These are phyloP conservation scores for Pristiophorus japonicus DNA, from an alignment of 2,113 vertebrate species.

Conservation along the genomic window DNA sequence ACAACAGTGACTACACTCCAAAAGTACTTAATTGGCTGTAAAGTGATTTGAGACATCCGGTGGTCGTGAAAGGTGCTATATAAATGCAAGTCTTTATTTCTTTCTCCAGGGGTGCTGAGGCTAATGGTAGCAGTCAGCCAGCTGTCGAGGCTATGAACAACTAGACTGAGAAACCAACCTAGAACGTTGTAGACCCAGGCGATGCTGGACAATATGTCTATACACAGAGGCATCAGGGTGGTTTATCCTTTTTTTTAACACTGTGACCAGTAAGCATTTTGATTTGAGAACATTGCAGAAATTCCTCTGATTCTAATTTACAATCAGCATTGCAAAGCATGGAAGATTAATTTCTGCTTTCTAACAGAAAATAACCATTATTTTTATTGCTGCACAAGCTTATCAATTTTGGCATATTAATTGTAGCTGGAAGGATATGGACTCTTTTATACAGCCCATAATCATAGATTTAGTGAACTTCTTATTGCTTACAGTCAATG, in stretches of 20 bases:
- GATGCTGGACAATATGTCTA: neutral
- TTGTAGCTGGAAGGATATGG: neutral
- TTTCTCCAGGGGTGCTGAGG: neutral
- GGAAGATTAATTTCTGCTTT: neutral
- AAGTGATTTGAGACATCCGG: no score
- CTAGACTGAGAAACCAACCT: neutral
- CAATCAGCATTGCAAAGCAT: neutral
- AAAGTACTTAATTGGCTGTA: no score
- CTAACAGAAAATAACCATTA: neutral
- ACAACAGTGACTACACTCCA: no score
- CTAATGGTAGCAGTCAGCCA: neutral
- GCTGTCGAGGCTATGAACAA: neutral
- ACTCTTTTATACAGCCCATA: neutral
- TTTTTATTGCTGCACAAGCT: neutral
- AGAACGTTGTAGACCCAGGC: no score
- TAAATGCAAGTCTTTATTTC: no score
- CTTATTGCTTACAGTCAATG: no score
- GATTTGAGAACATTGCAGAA: neutral
- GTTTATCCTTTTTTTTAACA: neutral
- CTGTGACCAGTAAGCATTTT: neutral
- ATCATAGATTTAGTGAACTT: no score
- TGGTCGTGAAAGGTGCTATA: no score
- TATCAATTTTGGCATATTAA: neutral
- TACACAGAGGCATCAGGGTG: neutral
- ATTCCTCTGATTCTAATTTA: neutral